Evolutionary conservation across 2,113 vertebrate species (phyloP), one percentile per base, ranked within the genome.

Genomic region (Clarias macrocephalus): DNA sequence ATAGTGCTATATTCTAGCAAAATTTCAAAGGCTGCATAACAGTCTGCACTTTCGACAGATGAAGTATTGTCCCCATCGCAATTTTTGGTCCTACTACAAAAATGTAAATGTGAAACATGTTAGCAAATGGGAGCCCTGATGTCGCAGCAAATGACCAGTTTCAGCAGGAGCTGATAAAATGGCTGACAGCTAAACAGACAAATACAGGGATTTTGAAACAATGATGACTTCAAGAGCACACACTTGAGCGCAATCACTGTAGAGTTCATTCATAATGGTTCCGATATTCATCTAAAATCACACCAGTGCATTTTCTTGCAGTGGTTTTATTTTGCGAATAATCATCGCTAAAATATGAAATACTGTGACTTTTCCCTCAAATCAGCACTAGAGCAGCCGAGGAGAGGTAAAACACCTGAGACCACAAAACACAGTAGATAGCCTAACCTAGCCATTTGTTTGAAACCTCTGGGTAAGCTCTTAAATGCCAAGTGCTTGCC

Each of bases 81-180:
- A 63, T 63, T 87, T 85, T 87, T 85, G 88, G 88, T 89, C 68
- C 72, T 63, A 70, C 68, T 84, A 89, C 88, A 88, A 89, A 89
- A 85, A 89, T 89, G 88, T 85, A 89, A 89, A 89, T 89, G 83
- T 56, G 86, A 89, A 88, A 88, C 83, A 85, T 87, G 88, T 68
- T 89, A 87, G 83, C 88, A 85, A 89, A 89, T 89, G 85, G 85
- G 72, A 83, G 65, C 62, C 86, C 86, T 88, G 86, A 88, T 89
- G 88, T 85, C 88, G 73, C 83, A 79, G 83, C 86, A 89, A 89
- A 90, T 80, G 73, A 88, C 81, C 84, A 86, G 80, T 85, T 88
- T 86, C 62, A 80, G 86, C 76, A 86, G 77, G 83, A 90, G 86
- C 86, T 72, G 80, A 60, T 88, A 60, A 89, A 85, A 87, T 57